Conservation (phyloP, 2,797 vertebrate genomes). For the Acomys russatus region DNA sequence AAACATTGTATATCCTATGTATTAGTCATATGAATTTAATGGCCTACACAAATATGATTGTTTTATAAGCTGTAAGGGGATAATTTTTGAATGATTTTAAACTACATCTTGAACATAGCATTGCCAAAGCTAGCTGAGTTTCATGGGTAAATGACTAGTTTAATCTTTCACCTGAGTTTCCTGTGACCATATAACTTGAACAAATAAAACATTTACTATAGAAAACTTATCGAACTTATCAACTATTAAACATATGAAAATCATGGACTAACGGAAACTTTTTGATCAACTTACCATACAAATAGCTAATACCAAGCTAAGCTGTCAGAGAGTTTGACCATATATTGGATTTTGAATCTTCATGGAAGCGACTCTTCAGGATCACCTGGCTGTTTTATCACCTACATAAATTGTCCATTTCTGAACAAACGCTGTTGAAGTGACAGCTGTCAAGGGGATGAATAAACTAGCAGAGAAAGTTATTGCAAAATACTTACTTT, state of each 20-base stretch:
- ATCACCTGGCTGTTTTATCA: slow-evolving; percentile 20
- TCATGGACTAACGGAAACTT: background rate
- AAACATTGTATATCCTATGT: slow-evolving; percentile 3
- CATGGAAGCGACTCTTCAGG: background rate
- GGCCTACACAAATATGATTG: background rate
- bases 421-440: slow-evolving; percentile 15
- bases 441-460: background rate
- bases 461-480: slow-evolving; percentile 43
- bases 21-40: background rate
- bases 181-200: slow-evolving; percentile 50
- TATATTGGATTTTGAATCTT: slow-evolving; percentile 32
- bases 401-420: slow-evolving; percentile 13
- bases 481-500: background rate
- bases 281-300: background rate
- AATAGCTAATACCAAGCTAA: slow-evolving; percentile 28
- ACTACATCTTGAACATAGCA: background rate
- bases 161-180: slow-evolving; percentile 52
- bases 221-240: background rate
- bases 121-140: background rate
- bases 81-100: slow-evolving; percentile 25
- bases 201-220: slow-evolving; percentile 44
- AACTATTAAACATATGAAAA: slow-evolving; percentile 35
- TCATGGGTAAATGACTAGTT: background rate
- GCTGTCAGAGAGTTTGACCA: background rate
- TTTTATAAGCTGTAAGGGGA: background rate